These are phyloP conservation scores for Sinocyclocheilus anshuiensis DNA, from an alignment of 2,113 vertebrate species.

Conservation along the genomic window DNA sequence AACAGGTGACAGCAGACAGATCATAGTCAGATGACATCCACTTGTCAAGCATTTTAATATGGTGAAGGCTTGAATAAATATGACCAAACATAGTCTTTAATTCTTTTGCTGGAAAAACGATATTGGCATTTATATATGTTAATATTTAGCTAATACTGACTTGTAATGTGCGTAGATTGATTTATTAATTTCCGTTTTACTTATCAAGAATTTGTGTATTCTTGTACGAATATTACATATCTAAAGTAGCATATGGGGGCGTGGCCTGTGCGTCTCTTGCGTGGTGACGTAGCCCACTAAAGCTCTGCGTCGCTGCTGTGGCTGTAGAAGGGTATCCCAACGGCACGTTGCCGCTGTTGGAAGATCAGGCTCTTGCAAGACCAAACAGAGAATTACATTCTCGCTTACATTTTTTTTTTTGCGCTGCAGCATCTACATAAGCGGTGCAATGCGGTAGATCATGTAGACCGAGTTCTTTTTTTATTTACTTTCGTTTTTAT, in stretches of 20 bases:
- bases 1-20: background rate
- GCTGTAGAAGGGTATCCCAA: slow-evolving; percentile 60
- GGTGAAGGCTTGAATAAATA: background rate
- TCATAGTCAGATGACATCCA: background rate
- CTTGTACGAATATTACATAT: background rate
- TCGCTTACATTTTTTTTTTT: slow-evolving; percentile 29
- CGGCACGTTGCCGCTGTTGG: slow-evolving; percentile 65
- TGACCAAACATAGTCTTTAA: background rate
- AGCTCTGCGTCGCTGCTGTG: slow-evolving; percentile 64
- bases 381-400: slow-evolving; percentile 33
- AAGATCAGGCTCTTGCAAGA: slow-evolving; percentile 46
- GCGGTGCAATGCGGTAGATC: slow-evolving; percentile 57
- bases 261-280: slow-evolving; percentile 61
- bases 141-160: background rate
- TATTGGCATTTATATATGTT: background rate
- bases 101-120: background rate
- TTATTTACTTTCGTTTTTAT: slow-evolving; percentile 46
- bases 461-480: slow-evolving; percentile 66
- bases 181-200: background rate
- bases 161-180: background rate
- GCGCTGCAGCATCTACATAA: slow-evolving; percentile 10
- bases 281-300: slow-evolving; percentile 59
- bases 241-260: slow-evolving; percentile 1
- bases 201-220: no score
- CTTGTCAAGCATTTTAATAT: background rate